Base-by-base conservation (phyloP, 2,888 invertebrate species). In the Mechanitis messenoides region DNA sequence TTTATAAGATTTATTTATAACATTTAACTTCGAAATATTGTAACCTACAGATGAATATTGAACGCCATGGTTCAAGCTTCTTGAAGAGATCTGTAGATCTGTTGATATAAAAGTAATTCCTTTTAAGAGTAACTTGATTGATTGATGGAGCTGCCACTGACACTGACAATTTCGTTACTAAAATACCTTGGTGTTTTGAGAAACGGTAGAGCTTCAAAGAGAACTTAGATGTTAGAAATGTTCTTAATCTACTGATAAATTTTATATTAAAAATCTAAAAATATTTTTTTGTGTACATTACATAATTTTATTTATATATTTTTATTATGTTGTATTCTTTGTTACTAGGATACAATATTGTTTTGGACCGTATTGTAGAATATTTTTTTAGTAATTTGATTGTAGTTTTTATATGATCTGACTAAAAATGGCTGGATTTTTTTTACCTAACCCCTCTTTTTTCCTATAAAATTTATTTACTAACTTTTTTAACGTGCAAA, bases 61-160 rank as follows among this genome's bases (percentile, higher is more conserved):
- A 71, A 66, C 71, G 70, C 65, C 71, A 71, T 76, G 78, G 82
- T 78, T 85, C 81, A 81, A 69, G 76, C 67, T 78, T 80, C 70
- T 68, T 70, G 74, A 75, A 78, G 75, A 76, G 79, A 85, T 85
- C 81, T 80, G 72, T 77, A 76, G 79, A 85, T 85, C 81, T 80
- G 72, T 77, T 77, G 85, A 84, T 85, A 81, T 83, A 79, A 85
- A 83, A 83, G 84, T 84, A 84, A 86, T 83, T 79, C 79, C 76
- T 76, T 76, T 82, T 81, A 82, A 82, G 84, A 83, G 81, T 84
- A 79, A 79, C 78, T 83, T 80, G 75, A 78, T 80, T 87, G 87
- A 87, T 87, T 82, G 87, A 87, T 87, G 84, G 69, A 72, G 73
- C 76, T 75, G 79, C 74, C 76, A 73, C 71, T 80, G 80, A 85